Percentiles rank a stretch among this genome's conserved stretches.
Evolutionary conservation across 2,888 invertebrate genomes (phyloP).

Genomic region (Andrena dorsata): DNA sequence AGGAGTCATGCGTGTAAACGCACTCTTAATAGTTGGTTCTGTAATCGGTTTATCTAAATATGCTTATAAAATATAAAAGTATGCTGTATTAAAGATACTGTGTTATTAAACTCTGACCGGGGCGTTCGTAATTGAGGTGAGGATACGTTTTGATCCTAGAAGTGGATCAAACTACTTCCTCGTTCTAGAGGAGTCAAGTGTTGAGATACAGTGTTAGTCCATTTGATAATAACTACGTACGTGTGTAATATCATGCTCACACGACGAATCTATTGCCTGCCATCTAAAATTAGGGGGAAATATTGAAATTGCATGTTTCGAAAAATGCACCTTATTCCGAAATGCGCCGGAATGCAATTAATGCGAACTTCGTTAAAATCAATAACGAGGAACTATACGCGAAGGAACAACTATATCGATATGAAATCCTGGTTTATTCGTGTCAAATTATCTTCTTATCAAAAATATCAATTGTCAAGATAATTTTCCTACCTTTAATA

Average conservation of each 20-base stretch:
- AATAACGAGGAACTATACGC: slow-evolving; percentile 67
- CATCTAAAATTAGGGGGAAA: background rate
- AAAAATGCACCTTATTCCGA: background rate
- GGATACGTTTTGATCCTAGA: background rate
- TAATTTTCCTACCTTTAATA: too few species aligned
- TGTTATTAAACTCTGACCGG: background rate
- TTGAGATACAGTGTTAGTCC: background rate
- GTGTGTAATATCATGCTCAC: background rate
- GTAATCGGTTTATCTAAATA: too few species aligned
- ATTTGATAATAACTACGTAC: background rate
- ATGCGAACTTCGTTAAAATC: slow-evolving; percentile 67
- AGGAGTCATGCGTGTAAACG: too few species aligned
- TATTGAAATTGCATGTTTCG: background rate
- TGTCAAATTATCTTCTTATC: background rate
- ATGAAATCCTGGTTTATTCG: background rate
- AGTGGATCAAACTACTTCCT: slow-evolving; percentile 31
- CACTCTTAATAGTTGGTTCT: too few species aligned
- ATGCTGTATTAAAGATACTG: too few species aligned
- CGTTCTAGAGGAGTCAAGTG: slow-evolving; percentile 1
- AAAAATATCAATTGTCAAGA: too few species aligned
- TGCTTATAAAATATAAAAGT: too few species aligned
- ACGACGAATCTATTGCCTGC: background rate
- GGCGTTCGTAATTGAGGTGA: background rate
- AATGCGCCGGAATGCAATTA: background rate
- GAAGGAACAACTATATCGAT: slow-evolving; percentile 18